Evolutionary conservation across 1,140 invertebrate species (phyloP).

Genomic region (Ostrea denselamellosa): DNA sequence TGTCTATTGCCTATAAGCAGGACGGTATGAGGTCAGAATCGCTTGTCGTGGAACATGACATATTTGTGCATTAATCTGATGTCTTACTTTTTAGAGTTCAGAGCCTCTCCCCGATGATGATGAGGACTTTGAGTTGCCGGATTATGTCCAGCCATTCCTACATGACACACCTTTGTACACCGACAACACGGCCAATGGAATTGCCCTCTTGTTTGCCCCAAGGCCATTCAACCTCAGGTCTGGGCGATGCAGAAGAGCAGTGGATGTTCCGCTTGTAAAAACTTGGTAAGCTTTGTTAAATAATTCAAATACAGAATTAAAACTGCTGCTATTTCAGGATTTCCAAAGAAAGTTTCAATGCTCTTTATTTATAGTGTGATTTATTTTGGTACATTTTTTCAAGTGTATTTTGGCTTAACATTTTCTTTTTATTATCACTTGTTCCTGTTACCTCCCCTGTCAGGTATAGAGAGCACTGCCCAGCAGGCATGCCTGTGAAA

Average conservation of each 20-base stretch:
- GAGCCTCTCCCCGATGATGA: constrained; percentile 94
- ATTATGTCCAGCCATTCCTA: constrained; percentile 93
- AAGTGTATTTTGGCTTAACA: too few relatives aligned
- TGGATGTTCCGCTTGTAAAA: constrained; percentile 98
- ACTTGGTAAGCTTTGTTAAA: constrained; percentile 88
- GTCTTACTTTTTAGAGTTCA: constrained; percentile 70
- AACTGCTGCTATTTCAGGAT: too few relatives aligned
- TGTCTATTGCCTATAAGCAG: too few relatives aligned
- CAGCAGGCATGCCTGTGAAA: constrained; percentile 98
- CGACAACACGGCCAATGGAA: constrained; percentile 99
- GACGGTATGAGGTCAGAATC: too few relatives aligned
- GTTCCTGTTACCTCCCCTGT: background rate
- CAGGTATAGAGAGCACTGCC: constrained; percentile 92
- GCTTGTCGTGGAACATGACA: too few relatives aligned
- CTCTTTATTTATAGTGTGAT: too few relatives aligned
- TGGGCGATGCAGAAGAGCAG: constrained; percentile 88
- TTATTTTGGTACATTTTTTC: too few relatives aligned
- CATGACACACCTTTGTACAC: constrained; percentile 97
- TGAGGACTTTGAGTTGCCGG: constrained; percentile 95
- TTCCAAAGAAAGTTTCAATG: too few relatives aligned
- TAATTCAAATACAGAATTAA: too few relatives aligned
- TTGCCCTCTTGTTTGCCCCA: constrained; percentile 98
- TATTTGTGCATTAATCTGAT: too few relatives aligned
- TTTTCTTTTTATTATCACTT: background rate
- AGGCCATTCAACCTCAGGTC: constrained; percentile 98